Percentiles rank a stretch among this genome's conserved stretches.
These are phyloP conservation scores for Aproaerema taeniolella DNA, from an alignment of 2,888 invertebrate genomes.

Conservation along the genomic window DNA sequence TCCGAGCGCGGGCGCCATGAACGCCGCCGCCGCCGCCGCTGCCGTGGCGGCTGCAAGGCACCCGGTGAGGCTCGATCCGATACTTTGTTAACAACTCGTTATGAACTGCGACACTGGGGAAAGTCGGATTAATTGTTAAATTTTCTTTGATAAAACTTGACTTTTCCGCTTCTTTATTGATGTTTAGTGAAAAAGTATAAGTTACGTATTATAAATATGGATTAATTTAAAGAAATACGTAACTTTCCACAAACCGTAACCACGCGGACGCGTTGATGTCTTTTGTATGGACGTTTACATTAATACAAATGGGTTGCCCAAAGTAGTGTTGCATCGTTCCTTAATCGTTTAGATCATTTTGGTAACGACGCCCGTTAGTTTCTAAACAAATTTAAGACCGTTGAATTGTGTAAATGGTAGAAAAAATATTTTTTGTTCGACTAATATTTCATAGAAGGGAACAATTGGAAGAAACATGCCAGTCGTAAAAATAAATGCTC, in stretches of 20 bases:
- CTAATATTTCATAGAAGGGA: slow-evolving; percentile 6
- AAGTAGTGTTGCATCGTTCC: no score
- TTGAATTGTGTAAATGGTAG: background rate
- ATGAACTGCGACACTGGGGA: slow-evolving; percentile 23
- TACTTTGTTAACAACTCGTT: slow-evolving; percentile 19
- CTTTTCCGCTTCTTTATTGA: slow-evolving; percentile 9
- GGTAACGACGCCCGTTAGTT: no score
- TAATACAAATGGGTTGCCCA: background rate
- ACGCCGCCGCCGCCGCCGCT: slow-evolving; percentile 90
- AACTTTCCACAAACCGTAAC: no score
- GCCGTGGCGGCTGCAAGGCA: slow-evolving; percentile 91
- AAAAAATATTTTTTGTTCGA: slow-evolving; percentile 6
- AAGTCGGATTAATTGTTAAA: no score
- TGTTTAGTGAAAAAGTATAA: no score
- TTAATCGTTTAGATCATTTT: background rate
- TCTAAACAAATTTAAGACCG: background rate
- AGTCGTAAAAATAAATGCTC: slow-evolving; percentile 15
- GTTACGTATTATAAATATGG: no score
- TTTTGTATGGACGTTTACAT: slow-evolving; percentile 7
- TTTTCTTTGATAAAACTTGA: no score
- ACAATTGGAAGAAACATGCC: slow-evolving; percentile 12
- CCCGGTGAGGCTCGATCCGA: slow-evolving; percentile 80
- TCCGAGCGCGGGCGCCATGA: slow-evolving; percentile 89
- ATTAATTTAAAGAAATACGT: no score
- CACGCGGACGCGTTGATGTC: slow-evolving; percentile 14